These are phyloP conservation scores for Sebastes kiyomatsui DNA, from an alignment of 2,797 vertebrate genomes.

Conservation along the genomic window DNA sequence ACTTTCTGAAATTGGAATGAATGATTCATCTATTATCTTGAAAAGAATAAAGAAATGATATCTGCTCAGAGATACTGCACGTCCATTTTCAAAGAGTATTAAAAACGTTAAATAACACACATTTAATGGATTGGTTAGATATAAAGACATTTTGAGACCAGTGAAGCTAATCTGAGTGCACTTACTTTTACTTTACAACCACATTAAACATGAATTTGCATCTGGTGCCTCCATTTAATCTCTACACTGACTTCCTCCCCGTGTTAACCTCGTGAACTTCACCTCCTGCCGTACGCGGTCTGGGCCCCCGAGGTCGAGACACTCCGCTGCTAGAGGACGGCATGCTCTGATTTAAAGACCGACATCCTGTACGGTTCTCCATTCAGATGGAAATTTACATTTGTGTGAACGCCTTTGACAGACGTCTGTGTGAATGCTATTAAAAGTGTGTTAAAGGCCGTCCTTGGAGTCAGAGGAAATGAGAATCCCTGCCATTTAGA, in stretches of 20 bases:
- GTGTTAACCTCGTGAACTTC: background rate
- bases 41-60: background rate
- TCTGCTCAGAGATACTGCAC: too few species aligned
- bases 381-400: conserved; percentile 14
- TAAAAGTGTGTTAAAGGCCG: conserved; percentile 19
- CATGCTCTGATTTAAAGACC: background rate
- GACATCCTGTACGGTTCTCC: background rate
- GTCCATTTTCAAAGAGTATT: too few species aligned
- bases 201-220: too few species aligned
- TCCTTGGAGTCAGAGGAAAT: conserved; percentile 7
- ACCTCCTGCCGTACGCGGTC: background rate
- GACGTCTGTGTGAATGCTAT: background rate
- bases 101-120: too few species aligned
- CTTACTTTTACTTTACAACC: background rate
- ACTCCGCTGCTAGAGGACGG: background rate
- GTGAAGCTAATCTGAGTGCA: background rate
- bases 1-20: too few species aligned
- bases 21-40: rapidly evolving
- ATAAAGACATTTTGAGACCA: background rate
- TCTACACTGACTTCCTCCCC: too few species aligned
- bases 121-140: background rate
- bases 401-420: conserved; percentile 1
- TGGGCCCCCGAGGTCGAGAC: background rate
- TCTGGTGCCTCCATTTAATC: too few species aligned
- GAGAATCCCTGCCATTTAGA: conserved; percentile 9